Percentiles rank a stretch among this genome's conserved stretches.
Evolutionary conservation across 2,888 invertebrate species (phyloP).

Genomic region (Tenthredo mesomela): DNA sequence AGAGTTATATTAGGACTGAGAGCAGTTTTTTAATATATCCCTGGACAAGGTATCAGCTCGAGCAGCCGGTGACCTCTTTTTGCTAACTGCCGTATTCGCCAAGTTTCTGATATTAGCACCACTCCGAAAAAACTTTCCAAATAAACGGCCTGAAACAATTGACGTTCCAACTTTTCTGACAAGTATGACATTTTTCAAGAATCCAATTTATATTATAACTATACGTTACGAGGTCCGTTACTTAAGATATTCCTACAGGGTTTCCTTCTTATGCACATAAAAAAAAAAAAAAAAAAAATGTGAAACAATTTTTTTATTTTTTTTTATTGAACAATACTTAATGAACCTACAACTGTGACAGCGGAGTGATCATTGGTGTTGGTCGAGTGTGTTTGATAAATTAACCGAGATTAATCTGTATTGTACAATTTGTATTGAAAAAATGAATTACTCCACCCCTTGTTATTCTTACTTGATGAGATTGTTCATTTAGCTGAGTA

Average conservation of each 20-base stretch:
- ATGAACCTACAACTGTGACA: no score
- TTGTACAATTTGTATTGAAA: background rate
- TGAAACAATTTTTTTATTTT: no score
- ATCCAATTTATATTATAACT: background rate
- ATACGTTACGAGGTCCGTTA: background rate
- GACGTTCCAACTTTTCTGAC: constrained; percentile 41
- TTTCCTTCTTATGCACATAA: no score
- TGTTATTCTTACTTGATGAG: background rate
- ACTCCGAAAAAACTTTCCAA: constrained; percentile 39
- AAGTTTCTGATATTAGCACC: constrained; percentile 48
- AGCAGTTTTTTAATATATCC: constrained; percentile 60
- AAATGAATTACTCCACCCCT: background rate
- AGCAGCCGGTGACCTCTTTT: constrained; percentile 56
- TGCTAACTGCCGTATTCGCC: constrained; percentile 30
- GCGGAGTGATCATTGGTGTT: background rate
- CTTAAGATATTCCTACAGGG: no score
- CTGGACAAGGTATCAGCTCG: constrained; percentile 56
- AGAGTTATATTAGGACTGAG: constrained; percentile 48
- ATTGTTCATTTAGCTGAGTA: background rate
- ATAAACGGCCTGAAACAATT: constrained; percentile 43
- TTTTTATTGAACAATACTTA: no score
- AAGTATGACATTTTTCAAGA: constrained; percentile 36
- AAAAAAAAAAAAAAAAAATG: no score
- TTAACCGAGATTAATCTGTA: background rate
- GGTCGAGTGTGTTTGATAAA: background rate